Conservation (phyloP, 2,797 vertebrate species). For the Sebastiscus tertius region DNA sequence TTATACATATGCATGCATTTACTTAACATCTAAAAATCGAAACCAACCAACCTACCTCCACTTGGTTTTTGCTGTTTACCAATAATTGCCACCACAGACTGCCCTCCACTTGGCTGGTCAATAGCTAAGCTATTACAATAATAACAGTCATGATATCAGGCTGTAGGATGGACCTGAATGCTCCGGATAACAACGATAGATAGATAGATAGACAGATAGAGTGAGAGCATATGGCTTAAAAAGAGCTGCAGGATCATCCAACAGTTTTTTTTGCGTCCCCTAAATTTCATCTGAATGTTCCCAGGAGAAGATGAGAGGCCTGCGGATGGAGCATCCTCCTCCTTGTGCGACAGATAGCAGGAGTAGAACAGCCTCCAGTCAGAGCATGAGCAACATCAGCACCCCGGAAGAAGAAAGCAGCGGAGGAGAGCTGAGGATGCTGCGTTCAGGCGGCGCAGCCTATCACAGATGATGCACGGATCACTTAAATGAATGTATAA, state of each 20-base stretch:
- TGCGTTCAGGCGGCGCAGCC: not conserved
- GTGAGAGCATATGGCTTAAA: too few species aligned
- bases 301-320: not conserved
- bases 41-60: conserved; percentile 40
- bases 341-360: not conserved
- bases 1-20: not conserved
- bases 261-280: not conserved
- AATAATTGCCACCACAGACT: not conserved
- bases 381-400: not conserved
- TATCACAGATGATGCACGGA: not conserved
- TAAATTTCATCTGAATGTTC: not conserved
- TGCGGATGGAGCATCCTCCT: conserved; percentile 11
- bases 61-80: conserved; percentile 3
- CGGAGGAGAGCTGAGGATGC: not conserved
- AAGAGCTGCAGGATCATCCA: not conserved
- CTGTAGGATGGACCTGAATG: not conserved
- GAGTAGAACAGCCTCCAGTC: not conserved
- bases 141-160: not conserved
- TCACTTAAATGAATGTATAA: not conserved
- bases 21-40: not conserved
- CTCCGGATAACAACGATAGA: not conserved
- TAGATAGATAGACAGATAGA: too few species aligned
- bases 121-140: not conserved
- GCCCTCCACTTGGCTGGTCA: not conserved
- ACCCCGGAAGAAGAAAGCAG: conserved; percentile 65